Evolutionary conservation across 2,797 vertebrate species (phyloP), one percentile per base, ranked within the genome.

Genomic region (Pangasius mekongensis): DNA sequence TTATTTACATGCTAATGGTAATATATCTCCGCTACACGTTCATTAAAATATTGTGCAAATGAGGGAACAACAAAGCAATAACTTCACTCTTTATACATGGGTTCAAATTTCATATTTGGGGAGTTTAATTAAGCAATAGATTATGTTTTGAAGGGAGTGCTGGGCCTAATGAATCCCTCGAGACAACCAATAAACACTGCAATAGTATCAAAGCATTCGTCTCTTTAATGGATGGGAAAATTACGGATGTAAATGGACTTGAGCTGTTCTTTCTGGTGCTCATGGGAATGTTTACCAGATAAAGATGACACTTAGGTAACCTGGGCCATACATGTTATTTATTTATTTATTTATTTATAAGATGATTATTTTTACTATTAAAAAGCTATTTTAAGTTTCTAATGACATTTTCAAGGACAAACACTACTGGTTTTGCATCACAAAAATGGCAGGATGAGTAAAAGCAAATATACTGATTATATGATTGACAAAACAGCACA

Each of bases 121-220:
- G 97, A 97, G 96, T 97, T 98, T 99, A 99, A 99, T 99, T 98
- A 98, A 99, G 97, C 97, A 97, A 98, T 98, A 98, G 97, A 99
- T 99, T 98, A 98, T 97, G 94, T 97, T 98, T 97, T 98, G 98
- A 99, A 98, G 97, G 97, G 96, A 97, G 95, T 95, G 95, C 96
- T 97, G 96, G 97, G 96, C 97, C 96, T 98, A 98, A 97, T 98
- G 97, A 98, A 97, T 98, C 98, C 97, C 98, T 91, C 83, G 97
- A 97, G 98, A 97, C 94, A 85, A 95, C 96, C 96, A 97, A 98
- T 97, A 97, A 98, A 98, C 97, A 97, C 96, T 94, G 96, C 96
- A 96, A 97, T 96, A 96, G 96, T 98, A 98, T 98, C 97, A 98
- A 97, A 98, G 97, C 97, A 98, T 99, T 97, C 97, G 97, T 99